Conservation (phyloP, 2,113 vertebrate species). For the Henicopernis longicauda region DNA sequence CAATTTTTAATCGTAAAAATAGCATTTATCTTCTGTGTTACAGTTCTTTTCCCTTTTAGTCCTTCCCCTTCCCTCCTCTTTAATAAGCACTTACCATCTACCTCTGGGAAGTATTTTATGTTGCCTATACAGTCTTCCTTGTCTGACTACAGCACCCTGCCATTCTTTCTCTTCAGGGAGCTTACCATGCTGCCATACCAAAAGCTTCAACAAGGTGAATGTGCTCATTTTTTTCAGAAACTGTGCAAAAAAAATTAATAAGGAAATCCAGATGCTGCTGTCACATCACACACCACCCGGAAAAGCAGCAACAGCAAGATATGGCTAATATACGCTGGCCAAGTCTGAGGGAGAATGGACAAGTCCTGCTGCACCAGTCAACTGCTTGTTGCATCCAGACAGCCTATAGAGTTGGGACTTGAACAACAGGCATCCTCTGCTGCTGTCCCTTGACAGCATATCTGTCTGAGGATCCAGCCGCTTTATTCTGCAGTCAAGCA, state of each 20-base stretch:
- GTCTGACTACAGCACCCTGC: not conserved
- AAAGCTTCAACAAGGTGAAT: not conserved
- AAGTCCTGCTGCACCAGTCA: not conserved
- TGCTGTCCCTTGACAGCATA: not conserved
- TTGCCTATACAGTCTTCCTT: not conserved
- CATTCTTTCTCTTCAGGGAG: not conserved
- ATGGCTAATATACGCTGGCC: accelerated
- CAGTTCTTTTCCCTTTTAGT: not conserved
- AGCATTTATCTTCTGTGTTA: not conserved
- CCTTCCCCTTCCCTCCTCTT: not conserved
- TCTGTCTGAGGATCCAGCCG: not conserved
- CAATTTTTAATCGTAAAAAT: not conserved
- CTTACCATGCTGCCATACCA: not conserved
- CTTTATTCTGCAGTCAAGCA: not conserved
- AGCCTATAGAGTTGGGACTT: not conserved
- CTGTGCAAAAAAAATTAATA: not conserved
- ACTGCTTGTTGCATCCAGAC: not conserved
- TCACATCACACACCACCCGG: not conserved
- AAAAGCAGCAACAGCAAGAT: not conserved
- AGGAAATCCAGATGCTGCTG: not conserved
- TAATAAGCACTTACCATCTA: not conserved
- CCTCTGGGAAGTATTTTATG: not conserved
- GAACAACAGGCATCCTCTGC: not conserved
- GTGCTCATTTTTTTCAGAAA: not conserved
- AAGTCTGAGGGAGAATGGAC: not conserved